These are phyloP conservation scores for Myrmophylax atrothorax DNA, from an alignment of 2,113 vertebrate species.

Conservation along the genomic window DNA sequence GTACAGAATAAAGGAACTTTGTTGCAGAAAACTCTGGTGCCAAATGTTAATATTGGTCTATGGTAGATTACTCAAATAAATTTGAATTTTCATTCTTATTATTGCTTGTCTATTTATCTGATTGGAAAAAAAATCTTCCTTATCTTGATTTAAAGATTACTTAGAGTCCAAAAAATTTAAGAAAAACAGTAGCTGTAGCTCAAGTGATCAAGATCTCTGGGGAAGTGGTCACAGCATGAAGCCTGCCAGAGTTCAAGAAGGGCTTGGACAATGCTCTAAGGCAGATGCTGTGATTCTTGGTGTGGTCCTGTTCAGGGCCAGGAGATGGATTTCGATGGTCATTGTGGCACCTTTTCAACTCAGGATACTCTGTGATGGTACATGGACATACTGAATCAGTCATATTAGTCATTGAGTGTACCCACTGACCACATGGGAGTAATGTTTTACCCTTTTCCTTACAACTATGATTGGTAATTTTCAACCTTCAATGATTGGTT, in stretches of 20 bases:
- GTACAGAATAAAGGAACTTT: not conserved
- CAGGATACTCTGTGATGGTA: not conserved
- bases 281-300: not conserved
- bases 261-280: not conserved
- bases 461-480: not conserved
- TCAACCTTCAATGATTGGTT: not conserved
- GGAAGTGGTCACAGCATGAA: not conserved
- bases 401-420: not conserved
- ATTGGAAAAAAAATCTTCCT: not conserved
- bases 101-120: not conserved
- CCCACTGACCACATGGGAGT: not conserved
- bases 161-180: not conserved
- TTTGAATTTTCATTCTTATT: not conserved
- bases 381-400: not conserved
- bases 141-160: not conserved
- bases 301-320: not conserved
- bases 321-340: not conserved
- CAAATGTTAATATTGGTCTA: not conserved
- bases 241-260: not conserved
- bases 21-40: not conserved
- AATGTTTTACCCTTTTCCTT: not conserved
- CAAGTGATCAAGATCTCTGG: not conserved
- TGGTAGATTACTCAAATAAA: not conserved
- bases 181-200: not conserved
- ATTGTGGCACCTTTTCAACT: not conserved